Base-by-base conservation (phyloP, 1,140 invertebrate genomes). In the Centruroides vittatus region DNA sequence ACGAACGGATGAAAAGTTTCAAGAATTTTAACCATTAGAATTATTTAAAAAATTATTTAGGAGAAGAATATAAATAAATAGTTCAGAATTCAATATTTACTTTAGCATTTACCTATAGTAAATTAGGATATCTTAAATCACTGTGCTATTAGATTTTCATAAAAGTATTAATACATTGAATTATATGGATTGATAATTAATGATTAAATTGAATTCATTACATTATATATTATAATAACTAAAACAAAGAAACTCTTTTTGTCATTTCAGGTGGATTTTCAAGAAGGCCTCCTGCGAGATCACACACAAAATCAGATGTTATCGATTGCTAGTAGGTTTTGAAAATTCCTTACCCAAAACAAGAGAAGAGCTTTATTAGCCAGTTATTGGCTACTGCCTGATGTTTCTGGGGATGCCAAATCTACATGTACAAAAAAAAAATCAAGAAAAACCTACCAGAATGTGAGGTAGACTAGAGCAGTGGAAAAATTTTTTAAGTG, bases 291-390 rank as follows among this genome's bases (percentile, higher is more conserved):
- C 62, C 62, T 35, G 58, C 59, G 46, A 51, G 62, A 57, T 60
- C 58, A 11, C 62, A 63, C 48, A 58, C 51, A 13, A 63, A 63
- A 54, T 63, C 62, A n/a, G 62, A 63, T 58, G 57, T 63, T 12
- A 63, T 63, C 12, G 62, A 63, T 55, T 63, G 62, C 58, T 62
- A 57, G 58, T 56, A 55, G 53, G 60, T 57, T 47, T 36, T 35
- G 58, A 46, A 41, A 23, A 34, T 41, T 59, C 58, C 58, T n/a
- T 51, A 13, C 12, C 12, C 50, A 13, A n/a, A n/a, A 13, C 23
- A n/a, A n/a, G 12, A 13, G 12, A 13, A 34, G 12, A 51, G 50
- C 12, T 34, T n/a, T 51, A 13, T n/a, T 13, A 11, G 12, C 12
- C 12, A n/a, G 23, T 51, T n/a, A 34, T 8, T 13, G 12, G 12